Conservation (phyloP, 2,888 invertebrate species). For the Anaspis maculata region DNA sequence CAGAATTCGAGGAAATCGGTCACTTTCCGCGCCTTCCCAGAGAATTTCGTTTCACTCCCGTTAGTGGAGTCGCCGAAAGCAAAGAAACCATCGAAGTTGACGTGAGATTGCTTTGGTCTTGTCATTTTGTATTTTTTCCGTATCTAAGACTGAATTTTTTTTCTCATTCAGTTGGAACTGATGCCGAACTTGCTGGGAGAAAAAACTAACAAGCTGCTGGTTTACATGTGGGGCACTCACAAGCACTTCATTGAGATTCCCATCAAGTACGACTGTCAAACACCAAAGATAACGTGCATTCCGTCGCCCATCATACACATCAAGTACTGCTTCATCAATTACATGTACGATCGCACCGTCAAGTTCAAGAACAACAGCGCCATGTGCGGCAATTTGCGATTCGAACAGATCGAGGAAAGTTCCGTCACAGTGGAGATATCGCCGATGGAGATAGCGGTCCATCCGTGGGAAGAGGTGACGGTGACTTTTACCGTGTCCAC, state of each 20-base stretch:
- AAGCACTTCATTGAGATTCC: conserved; percentile 48
- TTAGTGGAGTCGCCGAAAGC: too few relatives aligned
- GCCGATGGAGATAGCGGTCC: conserved; percentile 42
- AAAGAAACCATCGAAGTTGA: too few relatives aligned
- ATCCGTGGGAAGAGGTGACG: conserved; percentile 17
- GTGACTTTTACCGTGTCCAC: too few relatives aligned
- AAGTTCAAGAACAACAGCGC: conserved; percentile 43
- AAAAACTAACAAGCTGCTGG: conserved; percentile 43
- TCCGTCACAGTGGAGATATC: too few relatives aligned
- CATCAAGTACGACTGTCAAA: conserved; percentile 45
- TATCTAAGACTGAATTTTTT: too few relatives aligned
- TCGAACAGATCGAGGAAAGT: too few relatives aligned
- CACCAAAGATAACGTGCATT: conserved; percentile 44
- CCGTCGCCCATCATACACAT: conserved; percentile 46
- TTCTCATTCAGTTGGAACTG: conserved; percentile 50
- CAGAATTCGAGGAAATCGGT: conserved; percentile 41
- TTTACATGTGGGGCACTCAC: conserved; percentile 51
- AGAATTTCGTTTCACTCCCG: conserved; percentile 40
- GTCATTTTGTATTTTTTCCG: too few relatives aligned
- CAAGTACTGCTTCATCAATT: conserved; percentile 52
- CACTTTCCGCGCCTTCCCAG: conserved; percentile 45
- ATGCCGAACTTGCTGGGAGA: conserved; percentile 47
- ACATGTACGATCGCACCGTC: conserved; percentile 46
- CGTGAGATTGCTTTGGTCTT: too few relatives aligned
- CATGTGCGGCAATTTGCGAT: too few relatives aligned